Evolutionary conservation across 2,797 vertebrate species (phyloP).

Genomic region (Clamator glandarius): DNA sequence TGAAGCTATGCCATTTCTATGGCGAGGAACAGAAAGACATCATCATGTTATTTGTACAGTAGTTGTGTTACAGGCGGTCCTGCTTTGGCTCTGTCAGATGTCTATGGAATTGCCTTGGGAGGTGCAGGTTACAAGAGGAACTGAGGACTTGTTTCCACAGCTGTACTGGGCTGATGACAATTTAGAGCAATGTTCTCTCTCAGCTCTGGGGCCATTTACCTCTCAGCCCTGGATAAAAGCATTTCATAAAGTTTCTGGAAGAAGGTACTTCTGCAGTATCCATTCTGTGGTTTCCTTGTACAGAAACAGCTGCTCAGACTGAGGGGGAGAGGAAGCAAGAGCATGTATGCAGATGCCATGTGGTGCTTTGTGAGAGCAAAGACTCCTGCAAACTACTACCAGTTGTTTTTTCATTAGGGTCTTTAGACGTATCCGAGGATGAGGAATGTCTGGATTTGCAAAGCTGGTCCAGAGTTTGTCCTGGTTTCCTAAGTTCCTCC

Average conservation of each 20-base stretch:
- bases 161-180: not conserved
- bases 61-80: not conserved
- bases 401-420: not conserved
- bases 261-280: not conserved
- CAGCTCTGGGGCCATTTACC: not conserved
- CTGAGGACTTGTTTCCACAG: fast-evolving
- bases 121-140: not conserved
- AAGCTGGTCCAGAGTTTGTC: not conserved
- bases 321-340: not conserved
- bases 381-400: not conserved
- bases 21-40: not conserved
- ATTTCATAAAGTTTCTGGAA: not conserved
- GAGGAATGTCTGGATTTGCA: not conserved
- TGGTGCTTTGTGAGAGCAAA: not conserved
- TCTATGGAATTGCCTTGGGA: fast-evolving
- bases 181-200: not conserved
- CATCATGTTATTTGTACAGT: not conserved
- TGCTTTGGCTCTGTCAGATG: not conserved
- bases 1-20: not conserved
- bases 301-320: not conserved
- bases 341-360: not conserved
- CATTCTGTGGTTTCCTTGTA: not conserved
- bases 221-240: not conserved
- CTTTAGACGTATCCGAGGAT: not conserved
- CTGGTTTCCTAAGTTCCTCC: not conserved